Evolutionary conservation across 1,140 invertebrate genomes (phyloP).

Genomic region (Lepidurus couesii): DNA sequence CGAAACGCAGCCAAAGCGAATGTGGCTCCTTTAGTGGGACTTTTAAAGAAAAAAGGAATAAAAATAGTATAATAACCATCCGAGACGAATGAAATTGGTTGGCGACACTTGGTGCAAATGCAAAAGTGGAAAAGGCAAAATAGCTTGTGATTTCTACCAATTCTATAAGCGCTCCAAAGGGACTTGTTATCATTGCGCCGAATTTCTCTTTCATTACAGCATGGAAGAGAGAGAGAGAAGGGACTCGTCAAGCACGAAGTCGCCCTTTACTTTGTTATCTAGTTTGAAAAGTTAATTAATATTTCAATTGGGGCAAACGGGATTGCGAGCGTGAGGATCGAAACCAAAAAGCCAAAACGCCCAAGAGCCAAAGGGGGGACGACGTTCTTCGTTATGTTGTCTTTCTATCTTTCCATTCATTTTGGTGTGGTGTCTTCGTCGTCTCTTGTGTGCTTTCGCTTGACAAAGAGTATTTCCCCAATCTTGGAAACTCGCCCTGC

Average conservation of each 20-base stretch:
- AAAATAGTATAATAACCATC: too few relatives aligned
- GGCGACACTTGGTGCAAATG: too few relatives aligned
- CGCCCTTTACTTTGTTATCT: not conserved
- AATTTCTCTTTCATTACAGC: not conserved
- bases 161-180: too few relatives aligned
- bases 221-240: not conserved
- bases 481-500: not conserved
- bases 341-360: not conserved
- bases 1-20: too few relatives aligned
- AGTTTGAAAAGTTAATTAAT: slow-evolving; percentile 16
- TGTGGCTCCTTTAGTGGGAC: too few relatives aligned
- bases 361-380: too few relatives aligned
- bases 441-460: not conserved
- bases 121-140: too few relatives aligned
- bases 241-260: not conserved
- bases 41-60: too few relatives aligned
- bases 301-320: not conserved
- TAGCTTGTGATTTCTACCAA: too few relatives aligned
- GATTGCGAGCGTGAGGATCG: not conserved
- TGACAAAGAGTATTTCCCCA: not conserved
- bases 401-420: not conserved
- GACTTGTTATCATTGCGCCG: not conserved
- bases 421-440: not conserved
- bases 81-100: too few relatives aligned
- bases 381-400: not conserved